Evolutionary conservation across 1,140 invertebrate genomes (phyloP), one percentile per base, ranked within the genome.

Genomic region (Teleogryllus occipitalis): DNA sequence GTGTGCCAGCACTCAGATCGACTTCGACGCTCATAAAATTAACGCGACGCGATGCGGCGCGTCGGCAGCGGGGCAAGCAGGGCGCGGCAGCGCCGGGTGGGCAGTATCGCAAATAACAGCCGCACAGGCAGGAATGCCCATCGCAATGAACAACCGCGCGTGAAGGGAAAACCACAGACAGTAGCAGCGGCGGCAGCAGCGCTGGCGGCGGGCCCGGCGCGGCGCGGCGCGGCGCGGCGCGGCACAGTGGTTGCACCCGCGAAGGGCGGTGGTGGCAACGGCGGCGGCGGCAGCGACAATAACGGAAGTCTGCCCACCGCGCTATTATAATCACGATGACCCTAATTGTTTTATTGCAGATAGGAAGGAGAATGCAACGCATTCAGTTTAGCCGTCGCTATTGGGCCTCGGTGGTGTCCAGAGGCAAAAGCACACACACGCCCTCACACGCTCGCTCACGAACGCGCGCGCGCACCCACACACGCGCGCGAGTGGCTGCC

Each of bases 321-420:
- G 54, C 54, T 65, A 65, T 65, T 65, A 65, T 65, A 65, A 65
- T 65, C 54, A 65, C 54, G 54, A 14, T 65, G 54, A 65, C 54
- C 54, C 54, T 65, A 65, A 65, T 65, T 65, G 54, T 65, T 65
- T 65, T 65, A 65, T 65, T 65, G 54, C 54, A 65, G 54, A 65
- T 65, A 65, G 54, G 54, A 65, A 65, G 54, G 54, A 65, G 54
- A 65, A 65, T 65, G 54, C 54, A 7, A 65, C 18, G 54, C 54
- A 65, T 65, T 65, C 54, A 65, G 10, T 65, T 65, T 65, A 65
- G 54, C 54, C 18, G 54, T 65, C 54, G 54, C 54, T 65, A 65
- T 65, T 65, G 54, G 54, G 18, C 54, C 10, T 0, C 54, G 54
- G 18, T 65, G 54, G 10, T 65, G 54, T 39, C 5, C 54, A 7